These are phyloP conservation scores for Pristionchus maxplancki DNA, from an alignment of 2,888 invertebrate species.

Conservation along the genomic window DNA sequence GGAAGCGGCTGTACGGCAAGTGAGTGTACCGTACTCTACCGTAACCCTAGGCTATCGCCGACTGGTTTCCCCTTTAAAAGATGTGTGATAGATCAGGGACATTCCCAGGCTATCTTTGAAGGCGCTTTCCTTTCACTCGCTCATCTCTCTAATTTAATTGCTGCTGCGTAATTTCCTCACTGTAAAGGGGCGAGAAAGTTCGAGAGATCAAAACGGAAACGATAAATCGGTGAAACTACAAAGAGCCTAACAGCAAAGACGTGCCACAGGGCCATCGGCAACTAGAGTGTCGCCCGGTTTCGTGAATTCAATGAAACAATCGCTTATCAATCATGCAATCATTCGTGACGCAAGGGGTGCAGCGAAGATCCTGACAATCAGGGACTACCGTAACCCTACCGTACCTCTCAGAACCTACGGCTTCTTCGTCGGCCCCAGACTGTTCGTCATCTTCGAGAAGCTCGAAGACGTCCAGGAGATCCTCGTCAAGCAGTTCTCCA, in stretches of 20 bases:
- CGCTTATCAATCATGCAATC: not conserved
- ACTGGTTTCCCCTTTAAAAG: conserved; percentile 24
- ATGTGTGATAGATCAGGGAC: conserved; percentile 23
- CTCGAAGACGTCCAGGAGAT: conserved; percentile 51
- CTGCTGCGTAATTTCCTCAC: not conserved
- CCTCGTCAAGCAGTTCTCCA: conserved; percentile 50
- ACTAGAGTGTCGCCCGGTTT: not conserved
- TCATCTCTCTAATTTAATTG: not conserved
- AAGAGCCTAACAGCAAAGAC: not conserved
- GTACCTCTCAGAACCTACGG: conserved; percentile 33
- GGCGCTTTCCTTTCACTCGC: not conserved
- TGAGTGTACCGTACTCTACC: not conserved
- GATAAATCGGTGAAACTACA: not conserved
- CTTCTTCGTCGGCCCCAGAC: conserved; percentile 48
- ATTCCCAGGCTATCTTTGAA: conserved; percentile 33
- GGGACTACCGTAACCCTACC: not conserved
- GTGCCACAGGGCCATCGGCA: not conserved
- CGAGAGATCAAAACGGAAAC: not conserved
- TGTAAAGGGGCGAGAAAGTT: not conserved
- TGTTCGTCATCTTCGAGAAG: conserved; percentile 51
- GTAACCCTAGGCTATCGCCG: not conserved
- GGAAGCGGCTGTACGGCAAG: conserved; percentile 49
- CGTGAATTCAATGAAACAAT: not conserved
- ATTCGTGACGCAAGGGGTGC: not conserved
- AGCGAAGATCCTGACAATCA: not conserved